Evolutionary conservation across 2,888 invertebrate species (phyloP), one percentile per base, ranked within the genome.

Genomic region (Chloromyia formosa): DNA sequence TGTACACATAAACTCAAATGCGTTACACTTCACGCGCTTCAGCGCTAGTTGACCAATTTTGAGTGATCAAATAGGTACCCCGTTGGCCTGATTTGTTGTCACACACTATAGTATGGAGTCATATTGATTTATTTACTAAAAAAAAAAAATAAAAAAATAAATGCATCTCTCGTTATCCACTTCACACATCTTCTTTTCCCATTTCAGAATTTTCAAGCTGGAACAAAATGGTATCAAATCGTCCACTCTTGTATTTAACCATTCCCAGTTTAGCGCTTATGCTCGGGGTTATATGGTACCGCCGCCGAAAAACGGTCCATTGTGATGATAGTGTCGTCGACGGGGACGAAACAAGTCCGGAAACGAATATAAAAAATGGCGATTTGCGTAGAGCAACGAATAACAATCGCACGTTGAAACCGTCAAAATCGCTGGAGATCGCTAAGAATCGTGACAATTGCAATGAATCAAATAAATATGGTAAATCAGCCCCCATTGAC

Each of bases 281-380:
- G 82, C 88, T 94, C 85, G 93, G 93, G 81, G 90, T 93, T 84
- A 90, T 84, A 80, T 94, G 93, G 94, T 92, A 92, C 90, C 91
- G 90, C 87, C 92, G 91, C 87, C 93, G 90, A 88, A 90, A 84
- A 81, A 84, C 91, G 87, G 89, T 90, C 85, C 89, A 88, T 83
- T 90, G 89, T 91, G 92, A 92, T 62, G 27, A 74, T 90, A 90
- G 91, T 79, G 92, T 91, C 82, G 91, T 90, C 87, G 87, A 87
- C 84, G 87, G 86, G 81, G 87, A 87, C 85, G 86, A 69, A 61
- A 14, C 45, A 14, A 35, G 42, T 5, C 40, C 20, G 18, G 73
- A 53, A 22, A 56, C 12, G 5, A 27, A 23, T 54, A 73, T 18
- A 74, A 56, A 5, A 18, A 35, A 40, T 14, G 20, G 54, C 54